Evolutionary conservation across 2,888 invertebrate species (phyloP).

Genomic region (Hipparchia sbordonii): DNA sequence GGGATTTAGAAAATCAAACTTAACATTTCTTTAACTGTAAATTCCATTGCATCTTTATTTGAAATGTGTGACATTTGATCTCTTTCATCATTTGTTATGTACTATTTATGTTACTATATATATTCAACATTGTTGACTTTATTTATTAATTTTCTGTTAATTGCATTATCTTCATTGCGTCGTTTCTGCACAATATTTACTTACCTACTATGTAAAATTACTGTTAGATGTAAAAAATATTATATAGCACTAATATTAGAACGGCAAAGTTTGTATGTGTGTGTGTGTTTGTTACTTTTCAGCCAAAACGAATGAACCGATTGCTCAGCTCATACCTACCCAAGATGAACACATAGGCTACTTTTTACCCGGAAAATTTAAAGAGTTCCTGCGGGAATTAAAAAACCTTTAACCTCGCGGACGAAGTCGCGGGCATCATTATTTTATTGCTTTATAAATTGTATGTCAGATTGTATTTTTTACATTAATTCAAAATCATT

Average conservation of each 20-base stretch:
- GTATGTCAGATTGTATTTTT: neutral
- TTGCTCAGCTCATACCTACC: neutral
- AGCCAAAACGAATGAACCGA: too few species aligned
- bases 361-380: too few species aligned
- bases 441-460: neutral
- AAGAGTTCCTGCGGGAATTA: too few species aligned
- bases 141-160: conserved; percentile 35
- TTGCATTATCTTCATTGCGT: conserved; percentile 8
- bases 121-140: conserved; percentile 28
- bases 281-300: too few species aligned
- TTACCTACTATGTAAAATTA: neutral
- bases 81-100: conserved; percentile 14
- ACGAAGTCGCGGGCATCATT: too few species aligned
- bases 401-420: too few species aligned
- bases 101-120: neutral
- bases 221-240: neutral
- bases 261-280: too few species aligned
- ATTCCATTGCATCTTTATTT: conserved; percentile 7
- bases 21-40: too few species aligned
- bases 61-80: conserved; percentile 26
- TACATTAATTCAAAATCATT: conserved; percentile 3
- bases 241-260: too few species aligned
- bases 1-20: too few species aligned
- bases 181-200: neutral
- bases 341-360: neutral